Conservation (phyloP, 2,888 invertebrate genomes). For the Prosapia bicincta region DNA sequence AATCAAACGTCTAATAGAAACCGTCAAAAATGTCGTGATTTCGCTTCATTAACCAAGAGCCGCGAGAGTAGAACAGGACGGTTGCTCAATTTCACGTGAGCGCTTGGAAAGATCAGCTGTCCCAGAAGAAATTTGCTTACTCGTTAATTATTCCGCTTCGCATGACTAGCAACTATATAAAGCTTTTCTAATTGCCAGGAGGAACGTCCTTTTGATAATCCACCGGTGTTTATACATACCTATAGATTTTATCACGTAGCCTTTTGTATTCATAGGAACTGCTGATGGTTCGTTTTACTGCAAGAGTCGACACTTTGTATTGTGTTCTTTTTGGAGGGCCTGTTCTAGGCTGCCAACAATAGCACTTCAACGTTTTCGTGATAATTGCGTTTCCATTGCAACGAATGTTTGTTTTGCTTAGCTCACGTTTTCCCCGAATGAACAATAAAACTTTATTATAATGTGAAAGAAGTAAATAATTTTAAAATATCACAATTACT, state of each 20-base stretch:
- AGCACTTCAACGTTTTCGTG: no score
- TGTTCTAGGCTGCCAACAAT: neutral
- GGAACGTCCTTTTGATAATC: neutral
- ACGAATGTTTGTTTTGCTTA: neutral
- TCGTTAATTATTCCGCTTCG: conserved; percentile 10
- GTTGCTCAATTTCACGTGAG: neutral
- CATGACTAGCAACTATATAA: conserved; percentile 15
- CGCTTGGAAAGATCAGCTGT: neutral
- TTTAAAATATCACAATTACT: no score
- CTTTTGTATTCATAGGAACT: neutral
- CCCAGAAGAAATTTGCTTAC: neutral
- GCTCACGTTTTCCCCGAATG: no score
- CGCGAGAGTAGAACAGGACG: neutral
- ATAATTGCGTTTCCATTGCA: neutral
- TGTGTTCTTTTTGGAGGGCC: neutral
- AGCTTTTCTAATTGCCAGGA: neutral
- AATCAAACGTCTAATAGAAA: neutral
- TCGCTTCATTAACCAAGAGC: neutral
- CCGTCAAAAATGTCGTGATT: neutral
- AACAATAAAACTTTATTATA: no score
- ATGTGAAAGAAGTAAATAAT: no score
- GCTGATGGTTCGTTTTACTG: neutral
- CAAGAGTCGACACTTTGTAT: neutral
- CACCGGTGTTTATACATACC: neutral
- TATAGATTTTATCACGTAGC: neutral